These are phyloP conservation scores for Siphlonurus alternatus DNA, from an alignment of 2,888 invertebrate species.

Conservation along the genomic window DNA sequence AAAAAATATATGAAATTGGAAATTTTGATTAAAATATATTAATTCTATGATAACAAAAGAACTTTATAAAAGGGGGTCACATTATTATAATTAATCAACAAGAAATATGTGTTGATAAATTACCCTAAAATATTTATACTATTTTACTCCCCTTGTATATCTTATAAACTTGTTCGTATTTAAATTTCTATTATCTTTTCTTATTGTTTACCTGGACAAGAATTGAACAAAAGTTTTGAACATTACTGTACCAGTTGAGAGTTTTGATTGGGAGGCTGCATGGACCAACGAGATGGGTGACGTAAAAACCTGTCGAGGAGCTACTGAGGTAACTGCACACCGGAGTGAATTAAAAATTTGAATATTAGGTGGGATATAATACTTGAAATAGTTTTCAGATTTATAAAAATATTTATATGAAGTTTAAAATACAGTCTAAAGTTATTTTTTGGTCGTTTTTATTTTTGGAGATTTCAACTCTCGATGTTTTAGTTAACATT, in stretches of 20 bases:
- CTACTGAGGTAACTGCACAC: not conserved
- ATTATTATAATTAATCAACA: not conserved
- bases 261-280: not conserved
- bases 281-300: not conserved
- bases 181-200: not conserved
- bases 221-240: not conserved
- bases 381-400: too few relatives aligned
- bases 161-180: not conserved
- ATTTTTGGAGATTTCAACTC: too few relatives aligned
- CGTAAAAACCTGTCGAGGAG: not conserved
- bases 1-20: too few relatives aligned
- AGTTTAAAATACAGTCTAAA: too few relatives aligned
- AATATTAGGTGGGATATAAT: too few relatives aligned
- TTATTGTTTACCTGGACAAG: too few relatives aligned
- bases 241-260: not conserved
- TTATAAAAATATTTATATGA: too few relatives aligned
- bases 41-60: too few relatives aligned
- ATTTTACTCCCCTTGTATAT: not conserved
- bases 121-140: conserved; percentile 1
- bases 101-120: not conserved
- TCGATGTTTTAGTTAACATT: too few relatives aligned
- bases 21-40: too few relatives aligned
- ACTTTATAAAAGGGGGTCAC: not conserved
- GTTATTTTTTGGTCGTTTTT: too few relatives aligned
- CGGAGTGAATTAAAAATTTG: not conserved